A percentile compares a stretch with the other conserved stretches of the same genome.
These are phyloP conservation scores for Neomorphus geoffroyi DNA, from an alignment of 2,797 vertebrate species.

Conservation along the genomic window DNA sequence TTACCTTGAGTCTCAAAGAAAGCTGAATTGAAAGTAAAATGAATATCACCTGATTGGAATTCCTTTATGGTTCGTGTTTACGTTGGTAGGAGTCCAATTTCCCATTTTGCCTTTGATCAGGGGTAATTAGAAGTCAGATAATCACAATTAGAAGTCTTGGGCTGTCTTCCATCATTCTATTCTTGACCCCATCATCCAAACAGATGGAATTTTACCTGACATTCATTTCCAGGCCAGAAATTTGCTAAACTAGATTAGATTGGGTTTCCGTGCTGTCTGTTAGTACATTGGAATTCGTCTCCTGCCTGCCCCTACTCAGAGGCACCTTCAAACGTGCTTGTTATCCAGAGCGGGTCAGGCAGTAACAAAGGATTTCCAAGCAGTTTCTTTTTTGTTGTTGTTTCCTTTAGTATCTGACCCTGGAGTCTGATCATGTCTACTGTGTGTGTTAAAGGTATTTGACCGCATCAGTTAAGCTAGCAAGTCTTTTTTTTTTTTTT, in stretches of 20 bases:
- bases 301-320: constrained; percentile 61
- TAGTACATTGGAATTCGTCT: constrained; percentile 52
- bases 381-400: constrained; percentile 43
- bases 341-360: constrained; percentile 25
- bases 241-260: constrained; percentile 70
- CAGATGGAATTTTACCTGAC: constrained; percentile 72
- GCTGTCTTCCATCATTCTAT: constrained; percentile 68
- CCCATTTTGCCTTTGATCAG: constrained; percentile 75
- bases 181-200: constrained; percentile 67
- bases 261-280: constrained; percentile 66
- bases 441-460: constrained; percentile 41
- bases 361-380: constrained; percentile 48
- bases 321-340: constrained; percentile 55
- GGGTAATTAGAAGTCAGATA: constrained; percentile 74
- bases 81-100: constrained; percentile 69
- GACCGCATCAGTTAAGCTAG: constrained; percentile 37
- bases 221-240: constrained; percentile 74
- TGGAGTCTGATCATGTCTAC: constrained; percentile 16
- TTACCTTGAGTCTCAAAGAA: constrained; percentile 52
- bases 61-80: constrained; percentile 68
- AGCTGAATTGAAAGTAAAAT: constrained; percentile 58
- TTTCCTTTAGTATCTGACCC: constrained; percentile 39
- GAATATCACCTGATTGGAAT: constrained; percentile 63
- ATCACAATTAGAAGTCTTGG: constrained; percentile 71
- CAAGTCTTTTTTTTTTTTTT: neutral